Evolutionary conservation across 2,113 vertebrate species (phyloP).

Genomic region (Pachycephala philippinensis): DNA sequence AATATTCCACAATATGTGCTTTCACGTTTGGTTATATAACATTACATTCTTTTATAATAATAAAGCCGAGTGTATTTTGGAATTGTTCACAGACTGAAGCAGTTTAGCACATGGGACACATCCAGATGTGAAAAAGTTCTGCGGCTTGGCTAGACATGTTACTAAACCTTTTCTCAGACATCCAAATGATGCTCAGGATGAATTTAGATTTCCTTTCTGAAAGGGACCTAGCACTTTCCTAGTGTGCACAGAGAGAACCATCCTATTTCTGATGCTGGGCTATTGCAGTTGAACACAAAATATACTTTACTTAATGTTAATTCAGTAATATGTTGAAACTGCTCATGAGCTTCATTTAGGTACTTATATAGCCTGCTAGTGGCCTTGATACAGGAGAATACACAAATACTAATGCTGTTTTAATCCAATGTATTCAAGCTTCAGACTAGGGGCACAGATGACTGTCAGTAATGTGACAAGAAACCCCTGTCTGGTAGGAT

Average conservation of each 20-base stretch:
- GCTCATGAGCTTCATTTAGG: background rate
- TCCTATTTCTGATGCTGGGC: background rate
- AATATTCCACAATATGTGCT: slow-evolving; percentile 40
- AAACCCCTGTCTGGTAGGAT: background rate
- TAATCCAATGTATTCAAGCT: background rate
- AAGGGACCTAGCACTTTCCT: background rate
- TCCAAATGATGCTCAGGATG: slow-evolving; percentile 37
- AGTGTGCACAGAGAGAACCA: background rate
- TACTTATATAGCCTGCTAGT: background rate
- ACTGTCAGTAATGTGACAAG: background rate
- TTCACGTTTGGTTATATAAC: slow-evolving; percentile 37
- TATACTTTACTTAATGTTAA: background rate
- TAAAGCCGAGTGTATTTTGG: slow-evolving; percentile 42
- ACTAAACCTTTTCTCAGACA: slow-evolving; percentile 56
- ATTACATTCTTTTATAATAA: slow-evolving; percentile 50
- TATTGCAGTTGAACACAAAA: background rate
- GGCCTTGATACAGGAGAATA: background rate
- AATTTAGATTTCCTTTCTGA: slow-evolving; percentile 52
- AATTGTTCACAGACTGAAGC: slow-evolving; percentile 55
- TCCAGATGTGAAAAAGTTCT: slow-evolving; percentile 60
- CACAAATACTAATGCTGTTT: background rate
- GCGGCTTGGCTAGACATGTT: slow-evolving; percentile 61
- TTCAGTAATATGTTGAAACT: background rate
- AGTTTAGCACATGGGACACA: slow-evolving; percentile 49
- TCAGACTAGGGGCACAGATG: background rate